Evolutionary conservation across 2,888 invertebrate genomes (phyloP), one percentile per base, ranked within the genome.

Genomic region (Trisateles emortualis): DNA sequence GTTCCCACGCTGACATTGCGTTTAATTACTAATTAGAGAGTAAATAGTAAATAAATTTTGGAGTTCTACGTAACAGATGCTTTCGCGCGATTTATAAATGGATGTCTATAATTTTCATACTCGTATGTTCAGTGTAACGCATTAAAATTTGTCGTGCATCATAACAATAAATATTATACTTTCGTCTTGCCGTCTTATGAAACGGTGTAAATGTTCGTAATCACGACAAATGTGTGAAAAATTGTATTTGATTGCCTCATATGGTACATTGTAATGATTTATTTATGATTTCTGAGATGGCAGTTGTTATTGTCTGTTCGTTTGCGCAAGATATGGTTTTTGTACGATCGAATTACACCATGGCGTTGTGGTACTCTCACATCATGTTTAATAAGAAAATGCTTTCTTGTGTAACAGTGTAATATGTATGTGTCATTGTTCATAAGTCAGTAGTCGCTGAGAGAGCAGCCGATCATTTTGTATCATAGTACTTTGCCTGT

Each of bases 1-100:
- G 53, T 73, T 72, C 71, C 63, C 73, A 73, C 72, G 73, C 46
- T 45, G 39, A 59, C 17, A 57, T 55, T 58, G 57, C 58, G 42
- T 46, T 42, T 64, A 55, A 60, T 68, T 32, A 60, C 47, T 65
- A 70, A 68, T 64, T 61, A 73, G 62, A 61, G 55, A 60, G 60
- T 57, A 49, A 62, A 59, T 58, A 11, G 40, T 26, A 26, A 26
- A 26, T 8, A 6, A 1, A 26, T 50, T 64, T 61, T 50, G 42
- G 35, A 39, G 45, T 64, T 57, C 41, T 48, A 69, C 54, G 60
- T 70, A 57, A 65, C 61, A 53, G 45, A 30, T 57, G 56, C 47
- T 60, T 61, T 49, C 36, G 41, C 39, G 52, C 47, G 50, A 44
- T 54, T 62, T 66, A 42, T 32, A 36, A 58, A 54, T 66, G 58